These are phyloP conservation scores for Ophthalmolycus amberensis DNA, from an alignment of 2,113 vertebrate genomes.

Conservation along the genomic window DNA sequence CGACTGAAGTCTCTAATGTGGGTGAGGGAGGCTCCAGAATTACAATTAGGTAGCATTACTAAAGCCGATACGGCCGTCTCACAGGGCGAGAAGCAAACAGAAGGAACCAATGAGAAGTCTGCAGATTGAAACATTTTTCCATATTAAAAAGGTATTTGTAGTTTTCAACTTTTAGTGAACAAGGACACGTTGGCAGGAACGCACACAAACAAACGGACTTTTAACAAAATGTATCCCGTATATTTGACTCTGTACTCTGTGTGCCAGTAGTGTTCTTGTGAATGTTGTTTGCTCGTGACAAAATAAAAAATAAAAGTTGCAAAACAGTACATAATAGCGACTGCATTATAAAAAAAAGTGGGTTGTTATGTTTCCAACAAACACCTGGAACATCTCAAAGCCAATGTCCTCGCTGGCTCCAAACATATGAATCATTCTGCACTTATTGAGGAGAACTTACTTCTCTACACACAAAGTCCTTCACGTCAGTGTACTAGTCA, in stretches of 20 bases:
- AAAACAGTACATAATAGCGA: background rate
- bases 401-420: constrained; percentile 22
- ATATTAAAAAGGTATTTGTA: background rate
- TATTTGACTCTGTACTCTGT: background rate
- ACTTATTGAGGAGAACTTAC: constrained; percentile 12
- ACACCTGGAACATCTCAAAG: constrained; percentile 29
- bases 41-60: constrained; percentile 45
- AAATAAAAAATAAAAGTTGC: constrained; percentile 10
- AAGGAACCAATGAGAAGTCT: background rate
- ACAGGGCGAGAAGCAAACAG: constrained; percentile 10
- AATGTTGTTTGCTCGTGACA: background rate
- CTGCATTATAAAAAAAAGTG: background rate
- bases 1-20: constrained; percentile 47
- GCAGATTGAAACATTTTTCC: constrained; percentile 10
- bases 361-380: constrained; percentile 10
- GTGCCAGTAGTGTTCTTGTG: background rate
- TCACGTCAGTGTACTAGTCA: background rate
- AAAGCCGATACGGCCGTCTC: constrained; percentile 30
- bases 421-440: constrained; percentile 26
- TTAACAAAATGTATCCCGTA: background rate
- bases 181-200: no score
- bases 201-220: background rate
- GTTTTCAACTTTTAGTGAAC: background rate
- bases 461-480: background rate
- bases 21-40: constrained; percentile 44